Conservation (phyloP, 2,888 invertebrate species). For the Nudaria mundana region DNA sequence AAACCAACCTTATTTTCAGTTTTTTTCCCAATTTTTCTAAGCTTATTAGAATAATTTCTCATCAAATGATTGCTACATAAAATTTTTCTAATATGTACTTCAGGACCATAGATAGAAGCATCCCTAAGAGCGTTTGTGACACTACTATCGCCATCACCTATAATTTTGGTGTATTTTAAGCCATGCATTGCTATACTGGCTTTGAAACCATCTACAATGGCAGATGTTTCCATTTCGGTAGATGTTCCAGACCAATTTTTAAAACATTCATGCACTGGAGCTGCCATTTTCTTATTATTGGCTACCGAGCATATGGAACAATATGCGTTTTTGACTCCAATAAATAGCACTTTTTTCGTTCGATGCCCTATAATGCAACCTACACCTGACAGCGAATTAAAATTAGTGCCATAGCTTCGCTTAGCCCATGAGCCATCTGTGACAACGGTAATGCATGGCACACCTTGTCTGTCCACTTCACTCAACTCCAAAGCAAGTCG, state of each 20-base stretch:
- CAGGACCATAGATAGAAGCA: neutral
- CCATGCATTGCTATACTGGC: too few relatives aligned
- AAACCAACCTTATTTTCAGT: neutral
- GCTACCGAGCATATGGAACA: neutral
- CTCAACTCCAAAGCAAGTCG: neutral
- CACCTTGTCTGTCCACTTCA: neutral
- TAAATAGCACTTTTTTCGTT: neutral
- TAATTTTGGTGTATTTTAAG: neutral
- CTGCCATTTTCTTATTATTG: too few relatives aligned
- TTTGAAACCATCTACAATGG: too few relatives aligned
- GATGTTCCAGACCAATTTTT: too few relatives aligned
- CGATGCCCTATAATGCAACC: neutral
- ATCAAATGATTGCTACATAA: neutral
- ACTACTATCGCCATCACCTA: neutral
- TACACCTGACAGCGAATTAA: neutral
- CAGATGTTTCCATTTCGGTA: too few relatives aligned
- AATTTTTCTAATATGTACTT: neutral
- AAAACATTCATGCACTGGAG: too few relatives aligned
- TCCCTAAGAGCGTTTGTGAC: neutral
- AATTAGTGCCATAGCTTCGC: neutral
- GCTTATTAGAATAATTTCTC: neutral
- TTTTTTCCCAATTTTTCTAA: neutral
- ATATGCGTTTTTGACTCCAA: neutral
- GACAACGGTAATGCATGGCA: neutral
- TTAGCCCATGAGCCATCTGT: neutral